phyloP scores from a whole-genome alignment of 2,888 invertebrate genomes.

The Cactoblastis cactorum region DNA sequence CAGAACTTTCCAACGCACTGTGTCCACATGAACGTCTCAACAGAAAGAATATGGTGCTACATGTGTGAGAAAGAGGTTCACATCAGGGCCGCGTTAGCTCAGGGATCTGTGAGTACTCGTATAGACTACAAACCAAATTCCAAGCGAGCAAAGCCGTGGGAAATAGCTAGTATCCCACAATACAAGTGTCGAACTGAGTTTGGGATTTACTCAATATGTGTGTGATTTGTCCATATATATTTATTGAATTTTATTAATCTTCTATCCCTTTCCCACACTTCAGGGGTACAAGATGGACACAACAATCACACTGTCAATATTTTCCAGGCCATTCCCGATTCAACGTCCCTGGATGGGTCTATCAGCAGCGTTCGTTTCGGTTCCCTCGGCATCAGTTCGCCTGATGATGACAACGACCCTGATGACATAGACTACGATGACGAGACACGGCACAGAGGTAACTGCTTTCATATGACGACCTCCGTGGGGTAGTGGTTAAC shows the following conservation, averaged over 20 bases:
- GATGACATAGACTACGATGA: conserved; percentile 65
- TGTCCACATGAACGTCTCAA: conserved; percentile 91
- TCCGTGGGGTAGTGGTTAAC: too few relatives aligned
- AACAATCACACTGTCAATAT: too few relatives aligned
- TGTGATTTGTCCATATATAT: too few relatives aligned
- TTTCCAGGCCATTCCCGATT: conserved; percentile 49
- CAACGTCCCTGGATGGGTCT: conserved; percentile 49
- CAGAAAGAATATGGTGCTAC: conserved; percentile 93
- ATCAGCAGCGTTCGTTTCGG: conserved; percentile 43
- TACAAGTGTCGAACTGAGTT: too few relatives aligned
- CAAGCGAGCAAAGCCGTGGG: too few relatives aligned
- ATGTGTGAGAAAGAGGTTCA: conserved; percentile 91
- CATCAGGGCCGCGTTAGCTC: conserved; percentile 56
- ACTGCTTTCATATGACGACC: neutral
- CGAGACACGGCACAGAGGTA: conserved; percentile 54
- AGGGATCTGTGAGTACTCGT: conserved; percentile 21
- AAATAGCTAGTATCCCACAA: too few relatives aligned
- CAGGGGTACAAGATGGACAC: too few relatives aligned
- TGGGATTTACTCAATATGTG: too few relatives aligned
- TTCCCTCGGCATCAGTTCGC: conserved; percentile 38
- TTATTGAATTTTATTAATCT: too few relatives aligned
- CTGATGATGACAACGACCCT: conserved; percentile 61
- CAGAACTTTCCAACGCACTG: conserved; percentile 84
- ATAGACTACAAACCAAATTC: too few relatives aligned
- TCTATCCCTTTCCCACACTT: too few relatives aligned